Percentiles rank a stretch among this genome's conserved stretches.
These are phyloP conservation scores for Pantherophis alleghaniensis DNA, from an alignment of 2,797 vertebrate species.

Conservation along the genomic window DNA sequence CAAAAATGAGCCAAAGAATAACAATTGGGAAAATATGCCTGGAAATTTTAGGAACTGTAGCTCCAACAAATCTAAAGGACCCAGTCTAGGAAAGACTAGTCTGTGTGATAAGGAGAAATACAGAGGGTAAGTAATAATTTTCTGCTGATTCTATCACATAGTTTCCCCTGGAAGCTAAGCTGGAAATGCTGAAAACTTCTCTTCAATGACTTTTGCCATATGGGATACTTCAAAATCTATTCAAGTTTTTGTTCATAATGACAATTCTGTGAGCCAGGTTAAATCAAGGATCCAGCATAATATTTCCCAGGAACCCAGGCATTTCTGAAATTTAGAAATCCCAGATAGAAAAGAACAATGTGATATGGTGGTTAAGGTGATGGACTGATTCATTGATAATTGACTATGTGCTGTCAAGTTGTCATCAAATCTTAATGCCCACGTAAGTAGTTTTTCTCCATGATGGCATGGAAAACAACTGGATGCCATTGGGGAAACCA, in stretches of 20 bases:
- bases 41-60: background rate
- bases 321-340: background rate
- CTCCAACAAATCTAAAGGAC: background rate
- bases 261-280: background rate
- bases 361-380: background rate
- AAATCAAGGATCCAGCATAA: background rate
- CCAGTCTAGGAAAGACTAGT: background rate
- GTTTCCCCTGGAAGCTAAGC: background rate
- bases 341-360: background rate
- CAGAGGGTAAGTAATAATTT: background rate
- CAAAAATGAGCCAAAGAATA: slow-evolving; percentile 5
- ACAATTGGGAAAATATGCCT: background rate
- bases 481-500: background rate
- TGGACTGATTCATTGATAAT: background rate
- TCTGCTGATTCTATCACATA: background rate
- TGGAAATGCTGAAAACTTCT: background rate
- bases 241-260: background rate
- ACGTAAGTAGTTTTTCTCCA: background rate
- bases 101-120: background rate
- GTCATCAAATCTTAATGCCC: background rate
- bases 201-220: background rate
- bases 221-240: background rate
- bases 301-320: background rate
- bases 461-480: background rate
- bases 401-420: background rate